Conservation (phyloP, 2,113 vertebrate species). For the Pollimyrus isidori region DNA sequence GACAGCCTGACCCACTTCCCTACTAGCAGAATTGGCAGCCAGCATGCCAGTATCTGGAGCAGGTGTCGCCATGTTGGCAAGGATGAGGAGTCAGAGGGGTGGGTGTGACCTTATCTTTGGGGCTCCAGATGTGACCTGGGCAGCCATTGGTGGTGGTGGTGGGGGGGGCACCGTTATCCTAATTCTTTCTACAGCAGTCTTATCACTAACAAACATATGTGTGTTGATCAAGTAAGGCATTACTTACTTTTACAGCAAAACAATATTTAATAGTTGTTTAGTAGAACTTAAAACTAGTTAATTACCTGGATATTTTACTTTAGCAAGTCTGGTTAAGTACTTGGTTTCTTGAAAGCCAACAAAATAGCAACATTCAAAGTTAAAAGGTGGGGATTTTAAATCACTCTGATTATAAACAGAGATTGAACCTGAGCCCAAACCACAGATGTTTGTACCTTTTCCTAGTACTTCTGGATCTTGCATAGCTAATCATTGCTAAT, state of each 20-base stretch:
- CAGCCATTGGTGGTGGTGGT: background rate
- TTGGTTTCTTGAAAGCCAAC: background rate
- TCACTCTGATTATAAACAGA: background rate
- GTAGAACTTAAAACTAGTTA: background rate
- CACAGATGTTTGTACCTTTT: background rate
- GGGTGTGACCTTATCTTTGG: background rate
- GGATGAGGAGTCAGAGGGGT: background rate
- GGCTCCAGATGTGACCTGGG: background rate
- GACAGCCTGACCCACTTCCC: slow-evolving; percentile 18
- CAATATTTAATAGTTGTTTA: background rate
- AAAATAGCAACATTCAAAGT: background rate
- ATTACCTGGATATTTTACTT: background rate
- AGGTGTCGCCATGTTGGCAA: background rate
- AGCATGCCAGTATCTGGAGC: background rate
- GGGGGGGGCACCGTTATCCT: background rate
- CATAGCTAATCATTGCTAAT: background rate
- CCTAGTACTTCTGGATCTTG: background rate
- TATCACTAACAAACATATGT: background rate
- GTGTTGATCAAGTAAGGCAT: background rate
- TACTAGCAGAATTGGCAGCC: slow-evolving; percentile 5
- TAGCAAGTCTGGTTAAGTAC: background rate
- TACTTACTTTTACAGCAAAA: background rate
- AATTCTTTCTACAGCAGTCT: background rate
- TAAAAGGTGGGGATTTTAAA: background rate
- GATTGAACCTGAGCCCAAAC: background rate